Evolutionary conservation across 2,888 invertebrate genomes (phyloP).

Genomic region (Lutraria lutraria): DNA sequence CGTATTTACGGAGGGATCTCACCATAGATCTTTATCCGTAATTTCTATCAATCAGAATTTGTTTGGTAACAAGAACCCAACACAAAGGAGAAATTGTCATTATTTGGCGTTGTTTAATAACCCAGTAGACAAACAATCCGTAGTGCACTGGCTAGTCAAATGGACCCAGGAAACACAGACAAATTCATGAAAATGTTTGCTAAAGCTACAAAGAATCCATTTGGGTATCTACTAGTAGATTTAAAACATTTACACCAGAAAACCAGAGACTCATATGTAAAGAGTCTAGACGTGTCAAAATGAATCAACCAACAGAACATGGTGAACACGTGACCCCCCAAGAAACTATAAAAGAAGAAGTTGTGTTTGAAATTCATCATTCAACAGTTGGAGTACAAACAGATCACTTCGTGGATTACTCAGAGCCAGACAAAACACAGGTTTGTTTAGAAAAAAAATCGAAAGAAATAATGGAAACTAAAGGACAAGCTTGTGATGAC

Average conservation of each 20-base stretch:
- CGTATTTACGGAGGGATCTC: neutral
- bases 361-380: slow-evolving; percentile 24
- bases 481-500: slow-evolving; percentile 32
- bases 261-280: slow-evolving; percentile 39
- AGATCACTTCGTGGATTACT: slow-evolving; percentile 18
- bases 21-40: no score
- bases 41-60: no score
- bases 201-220: slow-evolving; percentile 40
- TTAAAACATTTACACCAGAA: slow-evolving; percentile 35
- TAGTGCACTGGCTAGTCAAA: slow-evolving; percentile 33
- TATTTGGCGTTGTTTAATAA: slow-evolving; percentile 43
- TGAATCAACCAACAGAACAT: no score
- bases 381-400: slow-evolving; percentile 38
- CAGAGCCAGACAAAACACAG: no score
- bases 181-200: no score
- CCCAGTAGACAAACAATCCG: slow-evolving; percentile 30
- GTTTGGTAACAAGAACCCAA: no score
- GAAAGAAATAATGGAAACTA: neutral
- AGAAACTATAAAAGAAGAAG: slow-evolving; percentile 37
- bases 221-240: slow-evolving; percentile 32
- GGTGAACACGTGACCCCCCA: neutral
- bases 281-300: no score
- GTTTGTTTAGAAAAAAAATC: neutral
- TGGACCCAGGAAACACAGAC: slow-evolving; percentile 35
- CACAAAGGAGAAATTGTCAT: slow-evolving; percentile 33